A percentile compares a stretch with the other conserved stretches of the same genome.
Evolutionary conservation across 2,113 vertebrate species (phyloP).

Genomic region (Sturnus vulgaris): DNA sequence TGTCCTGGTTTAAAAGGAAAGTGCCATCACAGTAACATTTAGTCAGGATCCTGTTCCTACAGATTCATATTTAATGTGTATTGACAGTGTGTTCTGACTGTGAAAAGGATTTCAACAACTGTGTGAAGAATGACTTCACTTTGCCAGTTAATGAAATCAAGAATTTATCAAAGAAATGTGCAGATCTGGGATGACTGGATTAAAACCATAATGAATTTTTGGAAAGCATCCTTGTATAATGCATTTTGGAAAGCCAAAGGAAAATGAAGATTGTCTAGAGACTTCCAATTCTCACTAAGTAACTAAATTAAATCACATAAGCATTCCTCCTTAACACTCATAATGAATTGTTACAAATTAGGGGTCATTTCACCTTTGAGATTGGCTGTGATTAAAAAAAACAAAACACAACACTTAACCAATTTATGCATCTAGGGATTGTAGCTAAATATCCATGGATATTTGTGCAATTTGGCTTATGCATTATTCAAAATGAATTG

Average conservation of each 20-base stretch:
- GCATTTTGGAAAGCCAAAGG: slow-evolving; percentile 31
- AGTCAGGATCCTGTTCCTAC: not conserved
- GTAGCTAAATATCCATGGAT: not conserved
- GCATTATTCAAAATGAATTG: not conserved
- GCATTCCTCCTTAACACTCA: not conserved
- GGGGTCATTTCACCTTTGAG: slow-evolving; percentile 20
- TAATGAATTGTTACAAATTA: slow-evolving; percentile 36
- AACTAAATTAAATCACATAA: slow-evolving; percentile 35
- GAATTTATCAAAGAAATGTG: slow-evolving; percentile 62
- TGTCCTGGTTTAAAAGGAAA: not conserved
- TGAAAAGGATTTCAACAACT: slow-evolving; percentile 27
- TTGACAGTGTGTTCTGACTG: not conserved
- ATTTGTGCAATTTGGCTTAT: not conserved
- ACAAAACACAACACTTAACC: not conserved
- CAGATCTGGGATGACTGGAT: slow-evolving; percentile 57
- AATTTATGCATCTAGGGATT: not conserved
- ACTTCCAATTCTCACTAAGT: slow-evolving; percentile 31
- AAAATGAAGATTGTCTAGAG: slow-evolving; percentile 54
- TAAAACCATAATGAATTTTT: slow-evolving; percentile 49
- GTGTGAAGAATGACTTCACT: slow-evolving; percentile 38
- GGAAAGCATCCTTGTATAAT: slow-evolving; percentile 3
- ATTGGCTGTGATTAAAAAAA: not conserved
- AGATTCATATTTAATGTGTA: not conserved
- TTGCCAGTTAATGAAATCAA: slow-evolving; percentile 62
- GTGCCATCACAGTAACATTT: not conserved